Base-by-base conservation (phyloP, 2,888 invertebrate species). In the Platycnemis pennipes region DNA sequence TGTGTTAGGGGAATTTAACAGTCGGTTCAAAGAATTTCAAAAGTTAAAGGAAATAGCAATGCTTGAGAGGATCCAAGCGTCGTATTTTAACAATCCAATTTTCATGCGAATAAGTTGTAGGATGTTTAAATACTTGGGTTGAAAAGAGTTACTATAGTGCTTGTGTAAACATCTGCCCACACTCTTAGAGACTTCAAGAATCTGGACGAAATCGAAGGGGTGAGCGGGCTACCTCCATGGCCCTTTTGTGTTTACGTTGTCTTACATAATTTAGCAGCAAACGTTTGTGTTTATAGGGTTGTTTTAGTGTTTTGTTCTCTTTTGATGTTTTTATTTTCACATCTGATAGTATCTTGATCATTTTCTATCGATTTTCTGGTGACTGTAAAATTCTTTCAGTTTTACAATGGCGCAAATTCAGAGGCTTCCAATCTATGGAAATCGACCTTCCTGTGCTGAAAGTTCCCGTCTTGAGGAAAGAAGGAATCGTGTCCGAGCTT, bases 381-480 rank as follows among this genome's bases (percentile, higher is more conserved):
- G 37, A 63, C 42, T 16, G 56, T 0, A 13, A 16, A 26, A 42
- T 91, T 44, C 26, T 22, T 91, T 91, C 42, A 91, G 91, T 42
- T 63, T 42, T n/a, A 91, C 44, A 11, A 98, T 98, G 98, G 98
- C 98, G 95, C 98, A 98, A 96, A 98, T 98, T 49, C 97, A 97
- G 95, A 97, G 98, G 96, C 97, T 97, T 95, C 97, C 98, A 94
- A 97, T 98, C 94, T 98, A 98, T 96, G 98, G 98, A 94, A 97
- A 97, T 95, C 97, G 97, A 96, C 98, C 98, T 94, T 97, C 98
- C n/a, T 98, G 98, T 96, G 98, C 98, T 95, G 97, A 97, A 95
- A 97, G 97, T 88, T 97, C 97, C 95, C 97, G 98, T 95, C 96
- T 98, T 94, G 98, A 98, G 95, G 98, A 98, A 95, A 97, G 98